phyloP scores from a whole-genome alignment of 2,888 invertebrate genomes.

The Scaptomyza tumidula region DNA sequence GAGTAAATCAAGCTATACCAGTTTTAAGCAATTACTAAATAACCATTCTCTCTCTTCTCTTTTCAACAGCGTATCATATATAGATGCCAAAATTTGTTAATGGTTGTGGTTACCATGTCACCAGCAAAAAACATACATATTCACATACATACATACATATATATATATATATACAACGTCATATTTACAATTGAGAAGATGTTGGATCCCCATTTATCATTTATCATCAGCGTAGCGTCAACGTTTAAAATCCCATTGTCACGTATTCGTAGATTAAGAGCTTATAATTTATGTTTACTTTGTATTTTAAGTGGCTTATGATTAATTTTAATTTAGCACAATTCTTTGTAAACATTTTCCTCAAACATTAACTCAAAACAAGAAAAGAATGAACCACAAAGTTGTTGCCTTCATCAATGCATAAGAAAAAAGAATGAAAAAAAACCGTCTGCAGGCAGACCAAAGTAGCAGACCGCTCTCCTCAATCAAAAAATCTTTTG shows the following conservation, averaged over 20 bases:
- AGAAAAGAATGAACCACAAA: slow-evolving; percentile 29
- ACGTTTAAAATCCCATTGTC: slow-evolving; percentile 40
- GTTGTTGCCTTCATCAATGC: slow-evolving; percentile 63
- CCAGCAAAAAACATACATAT: slow-evolving; percentile 38
- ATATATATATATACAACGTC: slow-evolving; percentile 6
- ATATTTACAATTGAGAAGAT: slow-evolving; percentile 7
- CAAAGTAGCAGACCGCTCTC: slow-evolving; percentile 52
- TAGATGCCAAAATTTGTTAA: slow-evolving; percentile 81
- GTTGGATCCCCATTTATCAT: slow-evolving; percentile 25
- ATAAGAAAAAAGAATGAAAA: slow-evolving; percentile 38
- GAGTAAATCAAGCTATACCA: slow-evolving; percentile 29
- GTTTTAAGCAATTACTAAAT: neutral
- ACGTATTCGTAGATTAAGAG: slow-evolving; percentile 49
- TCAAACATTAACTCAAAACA: slow-evolving; percentile 26
- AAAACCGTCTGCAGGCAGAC: slow-evolving; percentile 74
- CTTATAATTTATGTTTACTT: slow-evolving; percentile 36
- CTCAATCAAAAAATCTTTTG: slow-evolving; percentile 45
- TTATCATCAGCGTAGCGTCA: slow-evolving; percentile 18
- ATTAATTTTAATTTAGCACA: slow-evolving; percentile 74
- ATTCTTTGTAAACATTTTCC: slow-evolving; percentile 69
- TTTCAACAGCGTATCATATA: slow-evolving; percentile 71
- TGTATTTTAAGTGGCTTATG: slow-evolving; percentile 54
- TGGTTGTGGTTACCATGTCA: slow-evolving; percentile 71
- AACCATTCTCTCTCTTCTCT: neutral
- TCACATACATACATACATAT: slow-evolving; percentile 11